A percentile compares a stretch with the other conserved stretches of the same genome.
phyloP scores from a whole-genome alignment of 2,888 invertebrate species.

The Lepetodrilus schrolli region DNA sequence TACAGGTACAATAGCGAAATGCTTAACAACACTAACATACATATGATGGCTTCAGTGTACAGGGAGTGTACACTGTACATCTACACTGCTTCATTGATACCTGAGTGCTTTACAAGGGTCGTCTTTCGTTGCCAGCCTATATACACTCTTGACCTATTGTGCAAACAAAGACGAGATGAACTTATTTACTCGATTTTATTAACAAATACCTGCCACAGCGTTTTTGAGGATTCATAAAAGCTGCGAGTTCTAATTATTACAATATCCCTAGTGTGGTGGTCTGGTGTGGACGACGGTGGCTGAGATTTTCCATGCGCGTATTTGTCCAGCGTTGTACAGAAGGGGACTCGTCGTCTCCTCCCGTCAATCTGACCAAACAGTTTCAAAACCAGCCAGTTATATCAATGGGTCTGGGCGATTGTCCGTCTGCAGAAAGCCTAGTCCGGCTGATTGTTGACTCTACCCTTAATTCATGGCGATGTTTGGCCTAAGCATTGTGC shows the following conservation, averaged over 20 bases:
- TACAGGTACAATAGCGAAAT: no score
- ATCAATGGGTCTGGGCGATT: neutral
- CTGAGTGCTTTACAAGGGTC: no score
- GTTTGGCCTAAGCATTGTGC: slow-evolving; percentile 9
- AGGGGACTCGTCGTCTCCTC: neutral
- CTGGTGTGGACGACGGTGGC: neutral
- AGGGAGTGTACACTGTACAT: no score
- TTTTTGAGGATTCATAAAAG: no score
- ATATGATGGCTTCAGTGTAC: no score
- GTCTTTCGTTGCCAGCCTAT: no score
- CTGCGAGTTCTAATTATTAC: neutral
- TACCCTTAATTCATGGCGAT: slow-evolving; percentile 26
- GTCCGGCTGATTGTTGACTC: neutral
- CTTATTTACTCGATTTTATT: no score
- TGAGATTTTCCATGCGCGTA: neutral
- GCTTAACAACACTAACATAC: no score
- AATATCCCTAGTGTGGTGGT: neutral
- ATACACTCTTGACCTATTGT: no score
- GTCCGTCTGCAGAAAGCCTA: slow-evolving; percentile 6
- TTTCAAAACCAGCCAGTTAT: neutral
- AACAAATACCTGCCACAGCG: neutral
- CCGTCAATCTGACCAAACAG: neutral
- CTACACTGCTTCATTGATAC: no score
- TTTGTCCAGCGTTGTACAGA: neutral
- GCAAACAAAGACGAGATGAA: no score